Percentiles rank a stretch among this genome's conserved stretches.
Evolutionary conservation across 2,113 vertebrate genomes (phyloP).

Genomic region (Fukomys damarensis): DNA sequence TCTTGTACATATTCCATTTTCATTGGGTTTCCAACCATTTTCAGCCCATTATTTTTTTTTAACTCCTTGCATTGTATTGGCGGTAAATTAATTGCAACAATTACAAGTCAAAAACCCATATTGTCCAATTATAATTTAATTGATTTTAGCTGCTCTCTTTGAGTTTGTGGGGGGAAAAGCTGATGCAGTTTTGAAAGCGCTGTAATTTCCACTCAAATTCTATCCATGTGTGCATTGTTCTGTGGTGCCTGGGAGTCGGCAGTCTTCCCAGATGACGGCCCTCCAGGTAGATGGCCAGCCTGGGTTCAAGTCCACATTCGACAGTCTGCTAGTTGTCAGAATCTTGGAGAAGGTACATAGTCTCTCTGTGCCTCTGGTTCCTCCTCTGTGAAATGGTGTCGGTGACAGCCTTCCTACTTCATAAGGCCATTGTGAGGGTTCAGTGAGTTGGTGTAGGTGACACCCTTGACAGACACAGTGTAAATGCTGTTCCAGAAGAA

Average conservation of each 20-base stretch:
- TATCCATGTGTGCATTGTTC: background rate
- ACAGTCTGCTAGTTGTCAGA: too few species aligned
- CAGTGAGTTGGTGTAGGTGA: background rate
- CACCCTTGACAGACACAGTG: background rate
- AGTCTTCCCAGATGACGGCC: background rate
- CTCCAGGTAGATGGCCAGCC: too few species aligned
- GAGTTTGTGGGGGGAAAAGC: slow-evolving; percentile 65
- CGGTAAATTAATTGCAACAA: slow-evolving; percentile 77
- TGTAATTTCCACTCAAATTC: background rate
- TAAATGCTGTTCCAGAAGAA: background rate
- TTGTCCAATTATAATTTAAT: slow-evolving; percentile 75
- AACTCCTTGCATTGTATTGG: slow-evolving; percentile 67
- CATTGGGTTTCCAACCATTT: slow-evolving; percentile 63
- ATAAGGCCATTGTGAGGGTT: background rate
- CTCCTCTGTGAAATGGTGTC: background rate
- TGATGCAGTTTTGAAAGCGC: background rate
- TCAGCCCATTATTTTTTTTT: slow-evolving; percentile 72
- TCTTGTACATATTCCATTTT: slow-evolving; percentile 66
- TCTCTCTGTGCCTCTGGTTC: background rate
- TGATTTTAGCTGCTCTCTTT: slow-evolving; percentile 57
- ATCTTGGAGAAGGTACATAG: background rate
- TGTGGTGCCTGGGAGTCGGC: background rate
- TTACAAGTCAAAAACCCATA: slow-evolving; percentile 69
- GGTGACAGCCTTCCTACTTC: background rate
- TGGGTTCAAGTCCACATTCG: background rate